phyloP scores from a whole-genome alignment of 2,888 invertebrate genomes.

The Rhyacophila evoluta region DNA sequence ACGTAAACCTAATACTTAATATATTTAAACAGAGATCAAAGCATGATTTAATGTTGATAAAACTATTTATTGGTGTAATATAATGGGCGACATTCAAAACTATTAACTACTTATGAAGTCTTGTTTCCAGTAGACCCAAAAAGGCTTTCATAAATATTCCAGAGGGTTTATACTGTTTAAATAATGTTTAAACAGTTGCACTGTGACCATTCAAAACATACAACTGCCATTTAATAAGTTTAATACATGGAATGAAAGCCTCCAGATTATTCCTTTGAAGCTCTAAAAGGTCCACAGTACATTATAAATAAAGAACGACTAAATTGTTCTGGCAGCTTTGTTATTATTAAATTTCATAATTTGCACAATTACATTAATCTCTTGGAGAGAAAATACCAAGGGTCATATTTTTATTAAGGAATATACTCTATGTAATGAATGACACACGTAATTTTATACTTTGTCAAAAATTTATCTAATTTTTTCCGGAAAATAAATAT shows the following conservation, averaged over 20 bases:
- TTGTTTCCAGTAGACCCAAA: neutral
- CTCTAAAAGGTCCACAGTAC: neutral
- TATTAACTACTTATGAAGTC: neutral
- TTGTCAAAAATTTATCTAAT: too few relatives aligned
- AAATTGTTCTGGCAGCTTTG: neutral
- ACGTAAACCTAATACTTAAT: too few relatives aligned
- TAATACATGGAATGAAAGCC: neutral
- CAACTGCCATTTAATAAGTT: constrained; percentile 1
- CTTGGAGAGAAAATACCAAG: too few relatives aligned
- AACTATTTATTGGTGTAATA: too few relatives aligned
- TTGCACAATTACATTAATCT: too few relatives aligned
- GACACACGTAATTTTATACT: too few relatives aligned
- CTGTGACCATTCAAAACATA: neutral
- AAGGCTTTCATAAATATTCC: neutral
- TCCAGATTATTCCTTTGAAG: neutral
- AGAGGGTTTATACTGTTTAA: neutral
- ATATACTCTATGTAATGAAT: too few relatives aligned
- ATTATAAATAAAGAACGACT: neutral
- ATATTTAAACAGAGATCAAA: too few relatives aligned
- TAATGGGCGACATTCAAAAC: neutral
- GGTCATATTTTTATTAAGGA: too few relatives aligned
- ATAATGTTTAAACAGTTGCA: neutral
- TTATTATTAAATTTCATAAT: too few relatives aligned
- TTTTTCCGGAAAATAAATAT: too few relatives aligned
- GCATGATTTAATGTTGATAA: too few relatives aligned